Percentiles rank a stretch among this genome's conserved stretches.
Conservation (phyloP, 2,113 vertebrate species). For the Psettodes erumei region DNA sequence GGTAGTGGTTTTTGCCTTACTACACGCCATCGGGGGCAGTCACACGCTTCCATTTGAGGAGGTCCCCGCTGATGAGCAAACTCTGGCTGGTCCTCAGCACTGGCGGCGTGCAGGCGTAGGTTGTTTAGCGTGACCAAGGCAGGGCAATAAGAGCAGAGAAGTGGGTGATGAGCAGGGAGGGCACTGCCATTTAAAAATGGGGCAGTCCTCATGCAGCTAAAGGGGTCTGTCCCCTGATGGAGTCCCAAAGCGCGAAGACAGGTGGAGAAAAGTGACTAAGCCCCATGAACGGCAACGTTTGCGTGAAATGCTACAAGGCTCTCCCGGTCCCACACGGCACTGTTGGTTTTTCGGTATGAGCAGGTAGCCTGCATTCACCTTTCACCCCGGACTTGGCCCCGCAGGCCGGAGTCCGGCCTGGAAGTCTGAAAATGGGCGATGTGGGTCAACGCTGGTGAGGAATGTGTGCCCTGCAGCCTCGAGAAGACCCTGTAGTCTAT, state of each 20-base stretch:
- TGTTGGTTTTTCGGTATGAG: too few species aligned
- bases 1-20: neutral
- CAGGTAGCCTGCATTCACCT: slow-evolving; percentile 6
- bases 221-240: slow-evolving; percentile 14
- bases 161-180: slow-evolving; percentile 4
- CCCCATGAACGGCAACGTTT: neutral
- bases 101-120: slow-evolving; percentile 39
- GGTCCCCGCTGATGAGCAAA: slow-evolving; percentile 12
- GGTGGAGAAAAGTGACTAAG: neutral
- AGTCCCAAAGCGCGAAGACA: neutral
- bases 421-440: slow-evolving; percentile 17
- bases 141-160: slow-evolving; percentile 15
- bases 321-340: neutral
- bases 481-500: slow-evolving; percentile 39
- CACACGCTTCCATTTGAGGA: slow-evolving; percentile 5
- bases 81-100: slow-evolving; percentile 29
- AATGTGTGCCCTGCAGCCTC: slow-evolving; percentile 39
- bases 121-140: slow-evolving; percentile 26
- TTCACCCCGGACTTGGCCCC: neutral
- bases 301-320: neutral
- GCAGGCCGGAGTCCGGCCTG: neutral
- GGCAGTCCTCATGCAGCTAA: neutral
- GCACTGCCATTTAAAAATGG: slow-evolving; percentile 22
- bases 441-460: slow-evolving; percentile 43
- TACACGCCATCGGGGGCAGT: neutral